Conservation (phyloP, 30 jellyfish, hydroid and myxozoan genomes). For the Turritopsis dohrnii region DNA sequence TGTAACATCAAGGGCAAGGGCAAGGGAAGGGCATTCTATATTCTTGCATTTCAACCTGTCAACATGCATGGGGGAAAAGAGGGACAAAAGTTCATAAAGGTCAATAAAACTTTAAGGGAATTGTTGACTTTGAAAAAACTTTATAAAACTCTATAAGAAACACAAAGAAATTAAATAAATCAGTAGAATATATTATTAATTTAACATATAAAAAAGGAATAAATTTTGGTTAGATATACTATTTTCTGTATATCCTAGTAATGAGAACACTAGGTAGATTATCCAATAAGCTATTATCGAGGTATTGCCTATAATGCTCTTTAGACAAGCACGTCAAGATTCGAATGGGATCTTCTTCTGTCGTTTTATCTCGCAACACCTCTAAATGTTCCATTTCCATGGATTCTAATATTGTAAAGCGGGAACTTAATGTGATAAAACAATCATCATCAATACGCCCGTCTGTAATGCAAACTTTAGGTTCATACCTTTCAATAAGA, state of each 20-base stretch:
- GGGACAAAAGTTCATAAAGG: too few relatives aligned
- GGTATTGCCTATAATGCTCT: background rate
- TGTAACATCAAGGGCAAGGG: too few relatives aligned
- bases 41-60: too few relatives aligned
- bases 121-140: background rate
- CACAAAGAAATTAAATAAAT: background rate
- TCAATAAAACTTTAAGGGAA: background rate
- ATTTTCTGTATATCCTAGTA: background rate
- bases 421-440: conserved; percentile 9
- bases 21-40: too few relatives aligned
- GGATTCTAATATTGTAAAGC: background rate
- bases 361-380: background rate
- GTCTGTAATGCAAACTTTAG: background rate
- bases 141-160: background rate
- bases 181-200: background rate
- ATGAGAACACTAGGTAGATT: conserved; percentile 1
- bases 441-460: background rate
- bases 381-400: background rate
- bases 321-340: background rate
- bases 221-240: background rate
- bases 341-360: background rate
- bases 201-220: background rate
- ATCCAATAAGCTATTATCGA: background rate
- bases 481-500: background rate
- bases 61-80: too few relatives aligned